Evolutionary conservation across 2,113 vertebrate genomes (phyloP), one percentile per base, ranked within the genome.

Genomic region (Caranx ignobilis): DNA sequence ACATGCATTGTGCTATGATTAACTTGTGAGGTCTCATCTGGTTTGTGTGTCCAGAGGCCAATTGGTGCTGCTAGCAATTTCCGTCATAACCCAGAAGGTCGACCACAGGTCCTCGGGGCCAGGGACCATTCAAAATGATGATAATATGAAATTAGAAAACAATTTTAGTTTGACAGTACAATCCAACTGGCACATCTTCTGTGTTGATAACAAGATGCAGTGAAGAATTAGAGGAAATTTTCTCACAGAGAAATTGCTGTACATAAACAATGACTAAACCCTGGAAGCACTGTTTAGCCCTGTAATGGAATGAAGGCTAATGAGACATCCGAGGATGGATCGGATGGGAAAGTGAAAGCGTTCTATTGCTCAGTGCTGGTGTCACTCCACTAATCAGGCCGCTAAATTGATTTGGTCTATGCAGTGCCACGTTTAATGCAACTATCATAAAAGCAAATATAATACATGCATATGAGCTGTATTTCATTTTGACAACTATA

Each of bases 111-210:
- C 83, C 56, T 26, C 0, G 2, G 73, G 82, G 79, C 68, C 85
- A 77, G 57, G 64, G 82, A 83, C 87, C 72, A 81, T 88, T 89
- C 79, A 77, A 86, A 88, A 86, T 21, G 52, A 26, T 78, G 76
- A 91, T 91, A 83, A 91, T 87, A 76, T 52, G 79, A 69, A 90
- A 91, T 88, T 88, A 90, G 77, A 88, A 89, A 88, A 85, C 82
- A 76, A 72, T 88, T 86, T 79, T 0, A 45, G 50, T 81, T 77
- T 71, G 78, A 83, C 72, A 60, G 83, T 43, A 63, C 60, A 89
- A 89, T 83, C 66, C 75, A 48, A 84, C 65, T 61, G 76, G 73
- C 75, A 78, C 84, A 71, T 81, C 67, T 55, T 52, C 48, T 73
- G 41, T 4, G 60, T 11, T 71, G 84, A 84, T 87, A 83, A 83